Conservation (phyloP, 2,113 vertebrate genomes). For the Heterotis niloticus region DNA sequence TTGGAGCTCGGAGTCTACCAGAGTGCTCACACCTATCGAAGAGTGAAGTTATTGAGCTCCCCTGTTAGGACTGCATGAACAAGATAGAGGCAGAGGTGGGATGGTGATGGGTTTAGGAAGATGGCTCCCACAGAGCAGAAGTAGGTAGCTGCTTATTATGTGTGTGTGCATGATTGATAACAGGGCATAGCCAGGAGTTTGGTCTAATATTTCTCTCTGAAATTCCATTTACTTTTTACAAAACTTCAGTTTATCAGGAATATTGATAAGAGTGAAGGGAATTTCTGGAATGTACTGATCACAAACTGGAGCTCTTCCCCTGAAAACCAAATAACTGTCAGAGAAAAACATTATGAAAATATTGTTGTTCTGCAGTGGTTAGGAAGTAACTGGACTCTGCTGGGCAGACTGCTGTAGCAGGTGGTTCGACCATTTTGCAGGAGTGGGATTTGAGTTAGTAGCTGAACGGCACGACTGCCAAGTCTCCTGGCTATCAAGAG, state of each 20-base stretch:
- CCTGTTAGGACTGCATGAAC: no score
- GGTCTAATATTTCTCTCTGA: no score
- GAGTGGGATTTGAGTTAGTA: slow-evolving; percentile 15
- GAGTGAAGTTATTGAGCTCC: no score
- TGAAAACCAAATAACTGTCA: background rate
- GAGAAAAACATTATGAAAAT: background rate
- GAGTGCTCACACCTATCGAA: no score
- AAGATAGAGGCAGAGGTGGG: no score
- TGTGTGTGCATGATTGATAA: no score
- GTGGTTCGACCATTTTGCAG: slow-evolving; percentile 18
- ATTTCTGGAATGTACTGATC: background rate
- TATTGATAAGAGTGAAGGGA: background rate
- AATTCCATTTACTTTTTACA: no score
- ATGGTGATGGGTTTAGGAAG: no score
- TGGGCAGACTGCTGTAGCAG: slow-evolving; percentile 7
- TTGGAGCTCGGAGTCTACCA: no score
- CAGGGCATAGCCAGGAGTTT: no score
- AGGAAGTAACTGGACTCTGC: background rate
- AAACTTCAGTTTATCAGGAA: background rate
- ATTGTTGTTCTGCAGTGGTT: background rate
- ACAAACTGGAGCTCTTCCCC: background rate
- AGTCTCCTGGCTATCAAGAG: background rate
- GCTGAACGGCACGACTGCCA: background rate
- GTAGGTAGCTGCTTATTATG: no score
- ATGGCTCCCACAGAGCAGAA: no score